A percentile compares a stretch with the other conserved stretches of the same genome.
phyloP scores from a whole-genome alignment of 2,797 vertebrate species.

The Leptoclinus maculatus region DNA sequence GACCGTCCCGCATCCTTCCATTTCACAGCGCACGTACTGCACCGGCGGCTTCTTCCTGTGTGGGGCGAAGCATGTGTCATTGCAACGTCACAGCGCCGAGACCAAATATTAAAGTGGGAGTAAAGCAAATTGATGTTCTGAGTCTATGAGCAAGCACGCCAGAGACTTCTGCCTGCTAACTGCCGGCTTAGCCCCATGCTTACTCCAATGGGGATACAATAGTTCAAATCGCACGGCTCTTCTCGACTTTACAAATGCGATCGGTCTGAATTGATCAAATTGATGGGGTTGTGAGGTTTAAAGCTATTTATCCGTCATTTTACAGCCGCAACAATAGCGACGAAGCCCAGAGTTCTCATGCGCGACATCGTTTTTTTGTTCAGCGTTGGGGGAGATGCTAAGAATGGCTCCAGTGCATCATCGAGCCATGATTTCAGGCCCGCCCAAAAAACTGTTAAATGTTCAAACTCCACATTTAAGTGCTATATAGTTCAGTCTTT shows the following conservation, averaged over 20 bases:
- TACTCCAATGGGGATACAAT: background rate
- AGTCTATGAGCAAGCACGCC: background rate
- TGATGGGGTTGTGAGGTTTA: no score
- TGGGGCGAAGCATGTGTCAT: conserved; percentile 7
- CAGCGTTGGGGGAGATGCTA: background rate
- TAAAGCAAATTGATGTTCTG: background rate
- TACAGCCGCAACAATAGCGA: no score
- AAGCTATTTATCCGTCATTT: no score
- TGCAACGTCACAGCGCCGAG: background rate
- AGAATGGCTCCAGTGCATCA: background rate
- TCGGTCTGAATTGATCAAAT: no score
- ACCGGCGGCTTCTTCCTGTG: conserved; percentile 97
- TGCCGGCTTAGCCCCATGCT: background rate
- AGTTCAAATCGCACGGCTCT: background rate
- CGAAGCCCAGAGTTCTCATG: no score
- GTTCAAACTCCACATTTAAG: no score
- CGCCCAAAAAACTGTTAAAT: no score
- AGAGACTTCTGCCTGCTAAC: background rate
- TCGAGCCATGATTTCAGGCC: background rate
- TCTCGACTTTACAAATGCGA: no score
- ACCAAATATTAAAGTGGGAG: background rate
- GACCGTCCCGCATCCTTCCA: conserved; percentile 98
- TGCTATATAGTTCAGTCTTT: background rate
- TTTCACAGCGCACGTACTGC: conserved; percentile 98
- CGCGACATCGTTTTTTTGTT: no score